Conservation (phyloP, 30 jellyfish, hydroid and myxozoan species). For the Rhopilema esculentum region DNA sequence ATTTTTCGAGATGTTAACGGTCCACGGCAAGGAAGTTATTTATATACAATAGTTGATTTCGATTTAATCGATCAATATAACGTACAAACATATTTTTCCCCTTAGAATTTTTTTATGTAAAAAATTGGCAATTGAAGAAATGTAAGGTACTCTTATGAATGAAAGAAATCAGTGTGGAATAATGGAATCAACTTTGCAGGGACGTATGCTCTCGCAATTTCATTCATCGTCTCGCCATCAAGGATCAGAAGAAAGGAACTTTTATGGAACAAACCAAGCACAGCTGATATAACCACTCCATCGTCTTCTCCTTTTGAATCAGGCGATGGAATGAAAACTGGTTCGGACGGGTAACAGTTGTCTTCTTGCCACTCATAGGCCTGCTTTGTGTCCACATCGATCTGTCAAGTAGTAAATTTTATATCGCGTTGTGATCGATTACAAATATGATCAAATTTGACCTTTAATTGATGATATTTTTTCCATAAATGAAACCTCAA, state of each 20-base stretch:
- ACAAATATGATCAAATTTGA: no score
- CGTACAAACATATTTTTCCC: no score
- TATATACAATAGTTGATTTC: no score
- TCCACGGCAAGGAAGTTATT: no score
- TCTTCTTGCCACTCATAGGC: slow-evolving; percentile 70
- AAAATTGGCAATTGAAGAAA: background rate
- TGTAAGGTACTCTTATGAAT: background rate
- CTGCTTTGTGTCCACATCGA: slow-evolving; percentile 59
- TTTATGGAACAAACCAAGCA: slow-evolving; percentile 66
- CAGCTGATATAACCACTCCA: slow-evolving; percentile 78
- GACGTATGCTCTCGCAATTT: slow-evolving; percentile 73
- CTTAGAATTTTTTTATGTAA: no score
- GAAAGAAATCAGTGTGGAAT: slow-evolving; percentile 66
- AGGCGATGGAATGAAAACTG: slow-evolving; percentile 68
- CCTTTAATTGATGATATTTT: no score
- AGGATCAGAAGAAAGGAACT: slow-evolving; percentile 68
- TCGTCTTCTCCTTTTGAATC: slow-evolving; percentile 76
- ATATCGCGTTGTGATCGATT: background rate
- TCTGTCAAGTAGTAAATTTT: background rate
- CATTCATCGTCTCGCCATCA: slow-evolving; percentile 74
- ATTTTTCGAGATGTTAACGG: no score
- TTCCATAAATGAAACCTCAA: no score
- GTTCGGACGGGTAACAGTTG: slow-evolving; percentile 79
- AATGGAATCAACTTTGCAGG: slow-evolving; percentile 62
- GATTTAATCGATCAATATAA: no score